These are phyloP conservation scores for Trichogramma dendrolimi DNA, from an alignment of 2,888 invertebrate species.

Conservation along the genomic window DNA sequence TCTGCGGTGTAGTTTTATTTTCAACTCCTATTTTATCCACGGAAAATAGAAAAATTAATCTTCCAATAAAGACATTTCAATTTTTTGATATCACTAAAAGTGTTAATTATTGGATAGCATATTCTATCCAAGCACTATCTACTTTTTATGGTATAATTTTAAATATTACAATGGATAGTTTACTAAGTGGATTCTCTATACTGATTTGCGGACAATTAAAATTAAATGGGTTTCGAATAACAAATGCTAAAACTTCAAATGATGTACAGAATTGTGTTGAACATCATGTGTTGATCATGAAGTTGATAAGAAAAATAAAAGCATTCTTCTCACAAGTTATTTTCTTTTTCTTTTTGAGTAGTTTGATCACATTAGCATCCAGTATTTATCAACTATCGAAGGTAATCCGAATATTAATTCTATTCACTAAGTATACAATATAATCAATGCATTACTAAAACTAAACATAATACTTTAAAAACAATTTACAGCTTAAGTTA, in stretches of 20 bases:
- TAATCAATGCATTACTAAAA: neutral
- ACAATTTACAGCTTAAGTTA: conserved; percentile 3
- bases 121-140: neutral
- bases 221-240: neutral
- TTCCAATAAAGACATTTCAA: conserved; percentile 5
- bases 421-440: neutral
- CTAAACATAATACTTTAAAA: neutral
- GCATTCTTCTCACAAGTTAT: conserved; percentile 1
- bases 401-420: neutral
- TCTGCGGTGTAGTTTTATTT: too few relatives aligned
- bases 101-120: neutral
- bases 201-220: neutral
- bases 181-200: conserved; percentile 1
- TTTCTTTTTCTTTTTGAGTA: neutral
- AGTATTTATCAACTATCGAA: conserved; percentile 6
- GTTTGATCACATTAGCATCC: neutral
- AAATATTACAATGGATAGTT: neutral
- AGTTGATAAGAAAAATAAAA: neutral
- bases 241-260: neutral
- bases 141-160: neutral
- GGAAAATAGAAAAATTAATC: neutral
- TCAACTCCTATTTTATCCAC: too few relatives aligned
- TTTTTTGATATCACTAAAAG: neutral
- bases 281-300: neutral
- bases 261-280: neutral